These are phyloP conservation scores for Terrapene triunguis DNA, from an alignment of 2,113 vertebrate genomes.

Conservation along the genomic window DNA sequence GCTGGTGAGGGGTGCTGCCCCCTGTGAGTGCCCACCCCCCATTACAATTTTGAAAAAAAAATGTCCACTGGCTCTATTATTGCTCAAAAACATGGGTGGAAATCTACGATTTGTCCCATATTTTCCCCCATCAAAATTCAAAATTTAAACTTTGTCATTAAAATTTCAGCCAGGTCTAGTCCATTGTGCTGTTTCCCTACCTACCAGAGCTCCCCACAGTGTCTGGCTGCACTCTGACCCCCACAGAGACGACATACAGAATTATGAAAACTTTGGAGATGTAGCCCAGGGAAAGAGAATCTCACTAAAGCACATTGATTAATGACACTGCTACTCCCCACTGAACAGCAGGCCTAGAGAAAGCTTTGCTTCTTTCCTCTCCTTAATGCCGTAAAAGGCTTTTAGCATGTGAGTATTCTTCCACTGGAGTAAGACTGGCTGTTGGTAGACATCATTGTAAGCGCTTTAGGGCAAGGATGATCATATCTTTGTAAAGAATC, in stretches of 20 bases:
- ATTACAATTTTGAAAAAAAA: too few relatives aligned
- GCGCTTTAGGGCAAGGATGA: background rate
- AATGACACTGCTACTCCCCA: conserved; percentile 34
- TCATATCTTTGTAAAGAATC: background rate
- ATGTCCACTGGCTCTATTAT: too few relatives aligned
- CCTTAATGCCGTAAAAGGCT: background rate
- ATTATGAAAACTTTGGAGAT: background rate
- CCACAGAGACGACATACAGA: background rate
- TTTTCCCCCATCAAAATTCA: background rate
- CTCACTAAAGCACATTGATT: conserved; percentile 47
- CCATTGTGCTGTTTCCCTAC: background rate
- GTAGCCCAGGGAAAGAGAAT: conserved; percentile 51
- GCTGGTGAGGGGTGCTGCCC: background rate
- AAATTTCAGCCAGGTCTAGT: background rate
- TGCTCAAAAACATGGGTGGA: too few relatives aligned
- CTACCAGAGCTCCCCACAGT: too few relatives aligned
- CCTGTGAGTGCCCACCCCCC: too few relatives aligned
- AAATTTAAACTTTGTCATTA: background rate
- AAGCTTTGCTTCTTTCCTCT: conserved; percentile 24
- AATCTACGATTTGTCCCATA: background rate
- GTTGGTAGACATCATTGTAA: background rate
- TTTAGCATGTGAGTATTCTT: conserved; percentile 10
- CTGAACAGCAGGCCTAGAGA: conserved; percentile 24
- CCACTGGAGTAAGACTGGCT: background rate
- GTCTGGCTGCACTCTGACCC: background rate